Evolutionary conservation across 35 echinoderm and acorn worm genomes (phyloP).

Genomic region (Ophiothrix spiculata): DNA sequence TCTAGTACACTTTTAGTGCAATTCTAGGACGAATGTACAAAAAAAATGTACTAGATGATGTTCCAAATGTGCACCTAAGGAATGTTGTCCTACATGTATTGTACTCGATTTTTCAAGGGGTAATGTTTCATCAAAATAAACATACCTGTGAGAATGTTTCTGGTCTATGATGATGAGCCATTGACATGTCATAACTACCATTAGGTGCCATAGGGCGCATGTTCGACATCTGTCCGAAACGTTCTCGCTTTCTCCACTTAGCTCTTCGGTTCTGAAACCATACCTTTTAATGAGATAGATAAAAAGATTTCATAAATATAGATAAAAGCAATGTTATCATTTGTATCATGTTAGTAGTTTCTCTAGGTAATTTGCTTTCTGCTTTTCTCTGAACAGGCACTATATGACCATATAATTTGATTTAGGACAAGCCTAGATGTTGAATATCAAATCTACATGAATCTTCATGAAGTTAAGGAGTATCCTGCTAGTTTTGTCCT

Average conservation of each 20-base stretch:
- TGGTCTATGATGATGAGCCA: conserved; percentile 71
- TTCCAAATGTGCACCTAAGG: too few relatives aligned
- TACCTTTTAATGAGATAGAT: conserved; percentile 41
- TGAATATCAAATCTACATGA: neutral
- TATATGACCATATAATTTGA: too few relatives aligned
- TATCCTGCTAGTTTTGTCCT: neutral
- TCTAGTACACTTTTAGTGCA: too few relatives aligned
- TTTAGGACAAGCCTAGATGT: too few relatives aligned
- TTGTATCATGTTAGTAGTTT: too few relatives aligned
- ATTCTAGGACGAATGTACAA: too few relatives aligned
- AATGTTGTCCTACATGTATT: too few relatives aligned
- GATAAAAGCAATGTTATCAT: neutral
- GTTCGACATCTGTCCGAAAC: conserved; percentile 89
- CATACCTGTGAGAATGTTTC: conserved; percentile 62
- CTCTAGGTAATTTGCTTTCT: too few relatives aligned
- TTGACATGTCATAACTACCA: conserved; percentile 83
- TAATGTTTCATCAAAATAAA: too few relatives aligned
- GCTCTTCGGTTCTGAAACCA: conserved; percentile 98
- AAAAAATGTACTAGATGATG: too few relatives aligned
- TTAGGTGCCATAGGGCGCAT: conserved; percentile 75
- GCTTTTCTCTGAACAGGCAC: too few relatives aligned
- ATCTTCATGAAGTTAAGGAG: neutral
- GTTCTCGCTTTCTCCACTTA: conserved; percentile 87
- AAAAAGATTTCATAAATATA: conserved; percentile 9
- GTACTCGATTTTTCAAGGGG: too few relatives aligned